These are phyloP conservation scores for Teleogryllus occipitalis DNA, from an alignment of 1,140 invertebrate species.

Conservation along the genomic window DNA sequence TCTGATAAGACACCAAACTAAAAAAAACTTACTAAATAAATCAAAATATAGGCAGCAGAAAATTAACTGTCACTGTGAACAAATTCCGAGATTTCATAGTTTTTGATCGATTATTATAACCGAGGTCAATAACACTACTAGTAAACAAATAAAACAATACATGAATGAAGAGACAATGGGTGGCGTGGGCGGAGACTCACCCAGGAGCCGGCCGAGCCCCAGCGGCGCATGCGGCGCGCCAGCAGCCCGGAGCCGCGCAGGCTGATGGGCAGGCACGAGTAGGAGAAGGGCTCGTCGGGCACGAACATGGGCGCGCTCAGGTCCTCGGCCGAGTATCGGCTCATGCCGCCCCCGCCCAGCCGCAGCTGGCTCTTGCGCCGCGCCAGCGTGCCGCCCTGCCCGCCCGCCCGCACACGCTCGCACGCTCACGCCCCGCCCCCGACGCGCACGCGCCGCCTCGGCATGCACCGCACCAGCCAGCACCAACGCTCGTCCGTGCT, in stretches of 20 bases:
- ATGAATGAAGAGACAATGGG: too few relatives aligned
- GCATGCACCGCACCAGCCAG: background rate
- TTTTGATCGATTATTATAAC: too few relatives aligned
- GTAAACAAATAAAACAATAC: too few relatives aligned
- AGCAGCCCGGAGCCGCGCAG: conserved; percentile 17
- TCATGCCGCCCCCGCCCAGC: background rate
- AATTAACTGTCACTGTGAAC: too few relatives aligned
- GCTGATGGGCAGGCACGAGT: conserved; percentile 28
- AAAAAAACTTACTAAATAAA: too few relatives aligned
- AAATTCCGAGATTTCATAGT: too few relatives aligned
- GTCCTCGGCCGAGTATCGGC: background rate
- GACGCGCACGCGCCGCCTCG: background rate
- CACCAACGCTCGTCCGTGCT: background rate
- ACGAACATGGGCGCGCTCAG: conserved; percentile 16
- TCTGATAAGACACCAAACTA: too few relatives aligned
- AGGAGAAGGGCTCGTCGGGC: conserved; percentile 22
- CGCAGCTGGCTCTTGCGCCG: background rate
- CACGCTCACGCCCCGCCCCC: background rate
- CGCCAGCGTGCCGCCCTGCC: background rate
- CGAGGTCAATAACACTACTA: too few relatives aligned
- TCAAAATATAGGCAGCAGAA: too few relatives aligned
- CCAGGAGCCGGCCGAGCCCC: conserved; percentile 62
- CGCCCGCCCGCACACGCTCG: background rate
- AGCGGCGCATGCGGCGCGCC: conserved; percentile 42
- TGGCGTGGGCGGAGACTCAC: too few relatives aligned